A percentile compares a stretch with the other conserved stretches of the same genome.
Conservation (phyloP, 2,113 vertebrate genomes). For the Mixornis gularis region DNA sequence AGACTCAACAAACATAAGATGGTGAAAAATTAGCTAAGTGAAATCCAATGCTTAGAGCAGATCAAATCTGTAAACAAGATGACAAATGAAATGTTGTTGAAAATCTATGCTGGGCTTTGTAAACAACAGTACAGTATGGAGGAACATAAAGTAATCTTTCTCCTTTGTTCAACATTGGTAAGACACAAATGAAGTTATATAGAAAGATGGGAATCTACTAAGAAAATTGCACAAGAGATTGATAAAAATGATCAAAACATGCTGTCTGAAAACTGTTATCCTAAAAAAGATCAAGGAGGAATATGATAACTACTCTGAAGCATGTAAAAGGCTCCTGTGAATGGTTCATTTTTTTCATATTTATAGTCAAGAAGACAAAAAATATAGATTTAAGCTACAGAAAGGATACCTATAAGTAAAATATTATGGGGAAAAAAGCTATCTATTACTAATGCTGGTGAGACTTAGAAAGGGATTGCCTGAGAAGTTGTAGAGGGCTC, state of each 20-base stretch:
- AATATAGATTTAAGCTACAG: background rate
- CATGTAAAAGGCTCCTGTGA: background rate
- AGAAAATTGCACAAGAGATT: background rate
- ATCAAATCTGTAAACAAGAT: background rate
- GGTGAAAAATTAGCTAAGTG: background rate
- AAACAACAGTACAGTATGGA: background rate
- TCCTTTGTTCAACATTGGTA: background rate
- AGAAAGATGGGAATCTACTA: background rate
- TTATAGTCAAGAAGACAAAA: background rate
- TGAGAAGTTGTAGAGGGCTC: background rate
- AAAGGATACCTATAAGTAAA: background rate
- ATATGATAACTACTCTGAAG: background rate
- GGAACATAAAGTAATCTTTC: background rate
- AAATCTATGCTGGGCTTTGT: background rate
- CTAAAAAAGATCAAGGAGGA: background rate
- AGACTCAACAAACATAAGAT: background rate
- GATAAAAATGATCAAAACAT: background rate
- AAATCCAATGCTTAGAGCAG: background rate
- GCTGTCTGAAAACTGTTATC: background rate
- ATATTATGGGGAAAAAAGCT: background rate
- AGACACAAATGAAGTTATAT: background rate
- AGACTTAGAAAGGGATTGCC: background rate
- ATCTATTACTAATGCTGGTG: background rate
- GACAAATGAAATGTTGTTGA: background rate
- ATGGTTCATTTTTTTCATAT: background rate